Percentiles rank a stretch among this genome's conserved stretches.
Conservation (phyloP, 2,113 vertebrate genomes). For the Arothron firmamentum region DNA sequence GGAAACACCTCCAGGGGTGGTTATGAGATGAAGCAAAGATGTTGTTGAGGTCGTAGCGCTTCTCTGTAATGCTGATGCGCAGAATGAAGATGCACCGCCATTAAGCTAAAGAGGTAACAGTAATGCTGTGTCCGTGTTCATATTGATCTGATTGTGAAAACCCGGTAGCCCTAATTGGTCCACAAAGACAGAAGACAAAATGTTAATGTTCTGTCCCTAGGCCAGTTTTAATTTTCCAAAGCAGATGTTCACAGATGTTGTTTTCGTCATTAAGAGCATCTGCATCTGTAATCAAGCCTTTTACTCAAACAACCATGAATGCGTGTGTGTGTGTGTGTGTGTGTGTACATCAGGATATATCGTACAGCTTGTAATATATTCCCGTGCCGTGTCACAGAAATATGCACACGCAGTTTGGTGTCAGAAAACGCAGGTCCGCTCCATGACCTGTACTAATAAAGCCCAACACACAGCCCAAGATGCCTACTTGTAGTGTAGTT, state of each 20-base stretch:
- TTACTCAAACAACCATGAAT: conserved; percentile 47
- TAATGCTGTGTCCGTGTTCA: conserved; percentile 61
- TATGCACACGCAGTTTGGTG: too few relatives aligned
- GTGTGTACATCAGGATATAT: conserved; percentile 18
- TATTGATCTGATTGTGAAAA: conserved; percentile 68
- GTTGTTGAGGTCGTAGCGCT: conserved; percentile 57
- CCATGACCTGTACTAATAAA: too few relatives aligned
- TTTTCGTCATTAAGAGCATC: conserved; percentile 53
- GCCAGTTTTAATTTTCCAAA: conserved; percentile 62
- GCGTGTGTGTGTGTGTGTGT: conserved; percentile 33
- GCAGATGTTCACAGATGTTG: conserved; percentile 69
- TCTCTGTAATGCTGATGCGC: conserved; percentile 58
- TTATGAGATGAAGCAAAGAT: conserved; percentile 51
- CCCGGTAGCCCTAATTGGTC: conserved; percentile 70
- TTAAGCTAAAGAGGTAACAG: conserved; percentile 47
- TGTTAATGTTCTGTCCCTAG: conserved; percentile 64
- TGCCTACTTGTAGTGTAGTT: too few relatives aligned
- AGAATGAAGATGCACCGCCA: conserved; percentile 37
- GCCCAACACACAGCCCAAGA: too few relatives aligned
- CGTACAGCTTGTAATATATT: too few relatives aligned
- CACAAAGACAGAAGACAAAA: conserved; percentile 68
- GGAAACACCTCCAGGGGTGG: conserved; percentile 66
- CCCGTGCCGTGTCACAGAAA: too few relatives aligned
- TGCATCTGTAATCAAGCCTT: conserved; percentile 57
- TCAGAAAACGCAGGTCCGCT: too few relatives aligned